phyloP scores from a whole-genome alignment of 2,888 invertebrate genomes.

The Agrypnus murinus region DNA sequence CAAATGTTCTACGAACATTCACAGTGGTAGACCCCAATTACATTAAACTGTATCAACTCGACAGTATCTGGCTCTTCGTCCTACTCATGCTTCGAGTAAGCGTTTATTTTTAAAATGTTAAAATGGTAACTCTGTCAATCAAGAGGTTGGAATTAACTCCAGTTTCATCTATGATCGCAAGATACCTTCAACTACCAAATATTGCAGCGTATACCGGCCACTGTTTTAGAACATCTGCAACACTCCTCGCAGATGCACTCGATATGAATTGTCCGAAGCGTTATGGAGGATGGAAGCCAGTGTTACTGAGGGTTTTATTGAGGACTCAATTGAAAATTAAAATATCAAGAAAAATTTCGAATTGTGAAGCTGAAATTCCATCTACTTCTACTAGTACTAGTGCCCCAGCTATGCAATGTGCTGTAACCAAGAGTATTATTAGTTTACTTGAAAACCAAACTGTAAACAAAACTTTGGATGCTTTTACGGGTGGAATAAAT shows the following conservation, averaged over 20 bases:
- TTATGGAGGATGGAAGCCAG: slow-evolving; percentile 11
- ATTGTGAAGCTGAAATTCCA: slow-evolving; percentile 11
- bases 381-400: slow-evolving; percentile 13
- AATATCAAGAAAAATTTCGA: slow-evolving; percentile 1
- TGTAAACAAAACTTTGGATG: no score
- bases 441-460: no score
- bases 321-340: slow-evolving; percentile 3
- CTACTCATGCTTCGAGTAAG: slow-evolving; percentile 13
- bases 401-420: slow-evolving; percentile 3
- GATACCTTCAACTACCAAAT: slow-evolving; percentile 13
- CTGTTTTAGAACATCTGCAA: background rate
- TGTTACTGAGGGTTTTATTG: background rate
- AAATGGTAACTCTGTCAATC: no score
- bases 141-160: slow-evolving; percentile 2
- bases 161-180: background rate
- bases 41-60: background rate
- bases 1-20: slow-evolving; percentile 5
- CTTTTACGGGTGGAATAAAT: no score
- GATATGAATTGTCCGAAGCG: slow-evolving; percentile 8
- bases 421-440: slow-evolving; percentile 7
- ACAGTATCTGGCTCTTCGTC: background rate
- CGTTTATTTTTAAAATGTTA: slow-evolving; percentile 13
- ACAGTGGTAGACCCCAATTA: no score
- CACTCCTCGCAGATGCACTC: slow-evolving; percentile 8
- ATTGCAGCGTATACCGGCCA: slow-evolving; percentile 5